phyloP scores from a whole-genome alignment of 2,113 vertebrate genomes.

The Lipophrys pholis region DNA sequence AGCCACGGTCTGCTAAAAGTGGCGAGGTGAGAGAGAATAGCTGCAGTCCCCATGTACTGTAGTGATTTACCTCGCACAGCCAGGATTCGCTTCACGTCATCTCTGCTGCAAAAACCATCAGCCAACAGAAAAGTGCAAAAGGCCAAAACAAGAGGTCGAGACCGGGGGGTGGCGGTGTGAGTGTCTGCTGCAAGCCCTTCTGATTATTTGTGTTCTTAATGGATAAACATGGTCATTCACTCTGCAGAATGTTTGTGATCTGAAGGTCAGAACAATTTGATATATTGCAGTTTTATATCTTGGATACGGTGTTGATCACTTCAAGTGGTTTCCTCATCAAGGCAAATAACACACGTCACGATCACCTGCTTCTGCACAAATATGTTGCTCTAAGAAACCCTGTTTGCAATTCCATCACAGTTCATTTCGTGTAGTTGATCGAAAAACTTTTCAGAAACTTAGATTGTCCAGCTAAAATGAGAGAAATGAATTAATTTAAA shows the following conservation, averaged over 20 bases:
- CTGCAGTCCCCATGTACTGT: conserved; percentile 60
- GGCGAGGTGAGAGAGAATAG: conserved; percentile 78
- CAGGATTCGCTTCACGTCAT: conserved; percentile 58
- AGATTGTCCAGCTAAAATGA: neutral
- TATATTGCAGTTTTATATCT: neutral
- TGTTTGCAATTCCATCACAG: neutral
- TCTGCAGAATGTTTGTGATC: neutral
- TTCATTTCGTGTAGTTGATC: neutral
- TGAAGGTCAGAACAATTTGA: neutral
- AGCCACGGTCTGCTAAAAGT: conserved; percentile 82
- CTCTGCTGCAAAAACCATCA: conserved; percentile 35
- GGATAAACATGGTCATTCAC: neutral
- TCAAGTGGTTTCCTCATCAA: conserved; percentile 1
- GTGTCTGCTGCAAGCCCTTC: neutral
- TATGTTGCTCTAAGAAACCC: neutral
- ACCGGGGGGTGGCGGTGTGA: neutral
- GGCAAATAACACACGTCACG: neutral
- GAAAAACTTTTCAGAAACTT: neutral
- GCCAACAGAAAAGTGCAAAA: conserved; percentile 42
- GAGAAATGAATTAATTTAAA: neutral
- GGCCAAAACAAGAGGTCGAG: conserved; percentile 13
- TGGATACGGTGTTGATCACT: neutral
- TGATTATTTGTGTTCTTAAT: neutral
- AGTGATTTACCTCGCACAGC: conserved; percentile 66
- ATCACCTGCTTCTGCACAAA: neutral